Conservation (phyloP, 1,140 invertebrate genomes). For the Caenorhabditis remanei region DNA sequence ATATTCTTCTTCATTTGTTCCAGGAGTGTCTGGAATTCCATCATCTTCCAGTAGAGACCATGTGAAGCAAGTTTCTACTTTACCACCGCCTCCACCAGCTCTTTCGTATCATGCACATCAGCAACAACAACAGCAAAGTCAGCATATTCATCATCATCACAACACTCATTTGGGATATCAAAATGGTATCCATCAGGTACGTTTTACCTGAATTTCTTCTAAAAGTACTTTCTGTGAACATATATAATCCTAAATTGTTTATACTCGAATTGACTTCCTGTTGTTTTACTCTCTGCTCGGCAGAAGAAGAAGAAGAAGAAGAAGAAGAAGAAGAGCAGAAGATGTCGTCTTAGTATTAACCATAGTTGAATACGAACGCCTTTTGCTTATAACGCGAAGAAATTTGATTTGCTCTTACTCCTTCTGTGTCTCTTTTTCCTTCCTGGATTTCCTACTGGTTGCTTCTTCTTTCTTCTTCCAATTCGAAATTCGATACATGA, state of each 20-base stretch:
- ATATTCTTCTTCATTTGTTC: constrained; percentile 58
- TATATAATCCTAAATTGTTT: constrained; percentile 13
- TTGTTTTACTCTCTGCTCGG: neutral
- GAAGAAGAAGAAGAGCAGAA: too few species aligned
- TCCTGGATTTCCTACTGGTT: constrained; percentile 37
- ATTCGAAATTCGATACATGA: constrained; percentile 45
- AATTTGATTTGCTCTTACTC: constrained; percentile 29
- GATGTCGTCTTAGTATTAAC: constrained; percentile 2
- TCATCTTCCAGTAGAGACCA: constrained; percentile 62
- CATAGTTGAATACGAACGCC: constrained; percentile 5
- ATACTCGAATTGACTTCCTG: constrained; percentile 28
- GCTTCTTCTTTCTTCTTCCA: neutral
- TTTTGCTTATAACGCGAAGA: constrained; percentile 44
- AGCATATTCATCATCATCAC: constrained; percentile 24
- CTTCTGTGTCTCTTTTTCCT: constrained; percentile 12
- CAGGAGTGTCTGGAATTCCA: constrained; percentile 66
- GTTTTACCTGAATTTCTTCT: neutral
- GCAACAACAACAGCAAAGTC: neutral
- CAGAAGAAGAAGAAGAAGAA: neutral
- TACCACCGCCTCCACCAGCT: constrained; percentile 53
- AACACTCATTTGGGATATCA: constrained; percentile 78
- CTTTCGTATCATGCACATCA: constrained; percentile 61
- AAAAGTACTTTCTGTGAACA: neutral
- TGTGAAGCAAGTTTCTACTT: constrained; percentile 64
- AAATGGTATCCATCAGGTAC: constrained; percentile 34